phyloP scores from a whole-genome alignment of 2,113 vertebrate genomes.

The Narcine bancroftii region DNA sequence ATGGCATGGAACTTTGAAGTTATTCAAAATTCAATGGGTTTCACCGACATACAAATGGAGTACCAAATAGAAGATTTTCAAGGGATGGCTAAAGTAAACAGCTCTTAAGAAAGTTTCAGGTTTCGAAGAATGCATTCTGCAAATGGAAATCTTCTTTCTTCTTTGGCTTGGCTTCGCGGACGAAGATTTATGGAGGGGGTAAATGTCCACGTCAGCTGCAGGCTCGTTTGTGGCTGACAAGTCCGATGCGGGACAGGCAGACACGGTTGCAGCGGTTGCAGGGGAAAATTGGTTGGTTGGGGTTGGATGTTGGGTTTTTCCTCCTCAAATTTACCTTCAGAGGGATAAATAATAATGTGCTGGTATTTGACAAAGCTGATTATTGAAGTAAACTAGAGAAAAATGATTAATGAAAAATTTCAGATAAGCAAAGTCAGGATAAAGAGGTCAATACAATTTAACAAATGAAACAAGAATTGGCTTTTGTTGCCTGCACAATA shows the following conservation, averaged over 20 bases:
- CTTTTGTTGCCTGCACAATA: background rate
- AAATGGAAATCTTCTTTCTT: too few species aligned
- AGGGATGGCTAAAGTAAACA: background rate
- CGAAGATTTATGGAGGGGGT: too few species aligned
- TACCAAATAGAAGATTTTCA: background rate
- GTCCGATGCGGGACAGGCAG: too few species aligned
- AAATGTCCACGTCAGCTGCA: too few species aligned
- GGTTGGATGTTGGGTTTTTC: too few species aligned
- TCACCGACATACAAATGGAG: background rate
- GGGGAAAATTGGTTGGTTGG: too few species aligned
- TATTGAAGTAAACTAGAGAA: too few species aligned
- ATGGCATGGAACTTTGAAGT: background rate
- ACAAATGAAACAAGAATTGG: background rate
- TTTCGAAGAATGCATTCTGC: background rate
- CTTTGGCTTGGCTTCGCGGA: too few species aligned
- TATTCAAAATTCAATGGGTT: background rate
- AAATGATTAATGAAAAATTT: conserved; percentile 18
- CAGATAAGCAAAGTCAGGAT: background rate
- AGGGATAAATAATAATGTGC: background rate
- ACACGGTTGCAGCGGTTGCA: too few species aligned
- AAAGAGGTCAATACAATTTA: background rate
- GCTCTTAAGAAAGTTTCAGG: background rate
- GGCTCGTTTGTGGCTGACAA: too few species aligned
- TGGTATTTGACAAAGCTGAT: background rate
- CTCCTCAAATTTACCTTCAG: too few species aligned